Percentiles rank a stretch among this genome's conserved stretches.
These are phyloP conservation scores for Picus viridis DNA, from an alignment of 2,797 vertebrate species.

Conservation along the genomic window DNA sequence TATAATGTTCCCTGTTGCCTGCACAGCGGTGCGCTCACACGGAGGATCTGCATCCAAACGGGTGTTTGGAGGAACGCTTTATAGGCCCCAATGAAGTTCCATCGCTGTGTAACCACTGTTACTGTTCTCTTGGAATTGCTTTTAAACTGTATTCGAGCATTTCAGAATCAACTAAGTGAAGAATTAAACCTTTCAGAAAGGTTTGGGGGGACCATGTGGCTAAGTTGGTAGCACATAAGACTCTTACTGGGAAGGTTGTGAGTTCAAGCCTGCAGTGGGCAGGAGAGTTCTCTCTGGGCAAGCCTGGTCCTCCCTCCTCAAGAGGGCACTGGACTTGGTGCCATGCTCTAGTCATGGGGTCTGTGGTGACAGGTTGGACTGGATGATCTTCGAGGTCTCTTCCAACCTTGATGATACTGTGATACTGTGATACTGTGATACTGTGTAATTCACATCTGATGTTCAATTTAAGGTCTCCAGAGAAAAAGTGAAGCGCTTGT, in stretches of 20 bases:
- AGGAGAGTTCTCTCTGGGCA: no score
- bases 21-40: background rate
- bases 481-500: background rate
- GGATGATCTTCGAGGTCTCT: no score
- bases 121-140: background rate
- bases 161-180: background rate
- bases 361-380: no score
- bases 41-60: slow-evolving; percentile 34
- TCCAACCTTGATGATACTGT: no score
- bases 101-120: background rate
- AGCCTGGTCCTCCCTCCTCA: no score
- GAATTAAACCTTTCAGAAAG: background rate
- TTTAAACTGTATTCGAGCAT: background rate
- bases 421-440: no score
- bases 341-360: no score
- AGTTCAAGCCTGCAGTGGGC: no score
- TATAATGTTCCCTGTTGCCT: background rate
- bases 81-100: background rate
- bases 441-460: background rate
- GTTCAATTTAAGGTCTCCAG: background rate
- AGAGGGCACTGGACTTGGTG: no score
- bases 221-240: no score
- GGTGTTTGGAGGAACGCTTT: background rate
- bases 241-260: no score
- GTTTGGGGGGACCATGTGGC: no score